Percentiles rank a stretch among this genome's conserved stretches.
These are phyloP conservation scores for Bradypus variegatus DNA, from an alignment of 2,797 vertebrate genomes.

Conservation along the genomic window DNA sequence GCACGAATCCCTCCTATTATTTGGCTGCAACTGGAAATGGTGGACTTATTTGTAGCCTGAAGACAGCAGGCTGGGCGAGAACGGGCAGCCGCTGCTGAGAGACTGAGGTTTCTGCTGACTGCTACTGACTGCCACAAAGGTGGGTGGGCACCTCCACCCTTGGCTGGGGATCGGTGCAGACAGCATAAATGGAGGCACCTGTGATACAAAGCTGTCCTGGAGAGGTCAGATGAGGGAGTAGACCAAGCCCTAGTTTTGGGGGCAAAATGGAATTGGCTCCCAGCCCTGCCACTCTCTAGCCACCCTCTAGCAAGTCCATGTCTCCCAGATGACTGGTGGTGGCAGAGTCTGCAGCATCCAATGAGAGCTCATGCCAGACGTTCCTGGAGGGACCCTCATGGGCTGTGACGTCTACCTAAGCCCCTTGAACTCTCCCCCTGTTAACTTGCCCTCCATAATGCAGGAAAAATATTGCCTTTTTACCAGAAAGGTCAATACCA, in stretches of 20 bases:
- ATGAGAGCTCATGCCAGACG: accelerated
- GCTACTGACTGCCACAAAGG: neutral
- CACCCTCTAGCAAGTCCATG: neutral
- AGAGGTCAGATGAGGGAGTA: neutral
- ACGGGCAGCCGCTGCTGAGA: too few relatives aligned
- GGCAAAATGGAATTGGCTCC: neutral
- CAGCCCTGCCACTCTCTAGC: neutral
- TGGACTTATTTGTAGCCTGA: neutral
- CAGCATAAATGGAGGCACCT: too few relatives aligned
- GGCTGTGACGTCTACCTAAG: neutral
- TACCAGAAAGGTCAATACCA: neutral
- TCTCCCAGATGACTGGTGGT: neutral
- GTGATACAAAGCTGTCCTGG: neutral
- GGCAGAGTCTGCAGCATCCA: neutral
- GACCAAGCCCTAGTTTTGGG: too few relatives aligned
- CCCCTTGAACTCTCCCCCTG: neutral
- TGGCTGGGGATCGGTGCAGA: neutral
- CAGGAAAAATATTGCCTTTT: neutral
- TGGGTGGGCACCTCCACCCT: neutral
- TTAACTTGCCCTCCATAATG: neutral
- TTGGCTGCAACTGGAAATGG: neutral
- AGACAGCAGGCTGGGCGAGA: neutral
- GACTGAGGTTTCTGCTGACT: neutral
- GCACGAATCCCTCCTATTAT: neutral
- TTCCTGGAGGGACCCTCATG: too few relatives aligned